These are phyloP conservation scores for Polypterus bichir DNA, from an alignment of 2,113 vertebrate species.

Conservation along the genomic window DNA sequence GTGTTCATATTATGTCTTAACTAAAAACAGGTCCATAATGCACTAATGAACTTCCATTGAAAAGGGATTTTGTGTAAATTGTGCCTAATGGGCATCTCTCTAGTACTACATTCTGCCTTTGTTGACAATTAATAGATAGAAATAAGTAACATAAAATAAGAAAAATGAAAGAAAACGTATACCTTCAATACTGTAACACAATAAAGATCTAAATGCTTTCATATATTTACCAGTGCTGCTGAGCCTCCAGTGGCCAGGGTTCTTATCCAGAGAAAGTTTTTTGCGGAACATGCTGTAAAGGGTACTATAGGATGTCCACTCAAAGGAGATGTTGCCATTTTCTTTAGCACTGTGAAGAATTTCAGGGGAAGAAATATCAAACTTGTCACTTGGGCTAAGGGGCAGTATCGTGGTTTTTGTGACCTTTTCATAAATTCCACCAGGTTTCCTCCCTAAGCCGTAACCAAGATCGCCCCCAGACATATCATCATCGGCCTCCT, in stretches of 20 bases:
- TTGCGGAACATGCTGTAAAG: constrained; percentile 10
- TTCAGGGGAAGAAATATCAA: constrained; percentile 8
- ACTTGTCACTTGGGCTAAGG: constrained; percentile 1
- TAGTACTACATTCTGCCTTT: too few species aligned
- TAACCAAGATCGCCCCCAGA: constrained; percentile 68
- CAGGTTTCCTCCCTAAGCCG: constrained; percentile 47
- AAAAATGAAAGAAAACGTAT: neutral
- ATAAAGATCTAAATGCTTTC: neutral
- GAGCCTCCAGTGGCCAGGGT: constrained; percentile 13
- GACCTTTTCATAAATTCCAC: constrained; percentile 24
- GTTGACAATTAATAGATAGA: too few species aligned
- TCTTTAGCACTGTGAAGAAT: constrained; percentile 22
- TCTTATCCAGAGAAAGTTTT: constrained; percentile 16
- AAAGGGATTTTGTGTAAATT: too few species aligned
- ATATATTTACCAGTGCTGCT: constrained; percentile 40
- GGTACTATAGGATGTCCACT: constrained; percentile 24
- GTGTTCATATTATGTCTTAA: too few species aligned
- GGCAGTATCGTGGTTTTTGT: neutral
- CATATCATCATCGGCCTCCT: constrained; percentile 66
- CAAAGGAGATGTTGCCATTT: constrained; percentile 19
- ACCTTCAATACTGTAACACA: neutral
- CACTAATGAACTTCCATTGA: too few species aligned
- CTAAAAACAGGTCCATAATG: too few species aligned
- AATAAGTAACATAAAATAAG: neutral
- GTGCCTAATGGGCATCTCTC: too few species aligned